Base-by-base conservation (phyloP, 2,113 vertebrate genomes). In the Puntigrus tetrazona region DNA sequence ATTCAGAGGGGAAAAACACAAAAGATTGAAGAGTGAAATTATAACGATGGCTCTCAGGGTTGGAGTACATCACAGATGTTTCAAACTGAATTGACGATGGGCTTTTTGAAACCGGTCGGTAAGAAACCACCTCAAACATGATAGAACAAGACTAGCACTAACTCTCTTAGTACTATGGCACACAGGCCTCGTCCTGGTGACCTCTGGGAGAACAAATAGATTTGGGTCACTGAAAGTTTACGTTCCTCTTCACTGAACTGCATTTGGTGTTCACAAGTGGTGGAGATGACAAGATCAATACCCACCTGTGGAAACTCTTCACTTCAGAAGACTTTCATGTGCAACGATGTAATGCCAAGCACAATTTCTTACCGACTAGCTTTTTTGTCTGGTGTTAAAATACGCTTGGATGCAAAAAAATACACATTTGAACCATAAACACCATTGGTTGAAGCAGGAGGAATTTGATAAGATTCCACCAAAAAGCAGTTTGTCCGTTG, bases 181-280 rank as follows among this genome's bases (percentile, higher is more conserved):
- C 67, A 57, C 65, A 18, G 45, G 3, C n/a, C 73, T 45, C 86
- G 83, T 84, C 85, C 88, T 14, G 36, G 84, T 89, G 88, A 86
- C 84, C 85, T 91, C 50, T 31, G 27, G 75, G 9, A 67, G 61
- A 83, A 81, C 78, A 84, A 87, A 90, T 80, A 83, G 59, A 82
- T 61, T 65, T 67, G 77, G 81, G 76, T 47, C 47, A 74, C 16
- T 67, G 9, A 79, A 22, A 81, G 81, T 76, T 83, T 79, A 5
- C 52, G 36, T 88, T 45, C 41, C 79, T 85, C 74, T 65, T 31
- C 69, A 79, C 63, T 59, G 59, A 80, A 16, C n/a, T 25, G 18
- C 36, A 22, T 41, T 81, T 72, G 18, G 8, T 38, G 6, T 55
- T 55, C 31, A 59, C 27, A 52, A 31, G 29, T 52, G 29, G 74